Evolutionary conservation across 2,888 invertebrate species (phyloP), one percentile per base, ranked within the genome.

Genomic region (Oligia latruncula): DNA sequence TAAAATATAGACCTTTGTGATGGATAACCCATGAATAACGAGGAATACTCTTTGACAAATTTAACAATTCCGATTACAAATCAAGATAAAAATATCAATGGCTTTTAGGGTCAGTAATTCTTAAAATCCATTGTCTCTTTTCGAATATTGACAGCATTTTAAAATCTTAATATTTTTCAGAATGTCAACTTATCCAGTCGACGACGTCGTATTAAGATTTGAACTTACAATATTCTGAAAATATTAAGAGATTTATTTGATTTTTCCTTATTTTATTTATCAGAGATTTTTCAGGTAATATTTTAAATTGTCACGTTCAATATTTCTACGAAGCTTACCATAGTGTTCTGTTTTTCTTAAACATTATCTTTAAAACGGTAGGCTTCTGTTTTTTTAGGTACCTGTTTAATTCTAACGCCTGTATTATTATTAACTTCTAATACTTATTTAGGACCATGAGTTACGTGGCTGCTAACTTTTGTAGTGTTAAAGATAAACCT

Each of bases 401-500:
- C 62, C 29, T 43, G 43, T 62, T 71, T 77, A 49, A 72, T 70
- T 68, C 17, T 70, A 62, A 55, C 9, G 11, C 43, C 40, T 65
- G 13, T 81, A 67, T 87, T 88, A 83, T 86, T 77, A 71, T 71
- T 75, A 82, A 86, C 78, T 84, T 85, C 58, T 78, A 84, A 80
- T 84, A 85, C 82, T 82, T 90, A 86, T 90, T 83, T 88, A 80
- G 87, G 87, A 80, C 77, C 75, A 35, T 17, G 46, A 60, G 62
- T 74, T 73, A 71, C 70, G 49, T 72, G 15, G 70, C 60, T 77
- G 43, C 43, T 23, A 87, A 84, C 80, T 86, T 86, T 83, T 74
- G 80, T 78, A 84, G 80, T 88, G 82, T 81, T 72, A 84, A 78
- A 85, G 83, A 81, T 88, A 88, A 88, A 77, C 82, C 81, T 75